Conservation (phyloP, 1,140 invertebrate genomes). For the Leucophenga varia region DNA sequence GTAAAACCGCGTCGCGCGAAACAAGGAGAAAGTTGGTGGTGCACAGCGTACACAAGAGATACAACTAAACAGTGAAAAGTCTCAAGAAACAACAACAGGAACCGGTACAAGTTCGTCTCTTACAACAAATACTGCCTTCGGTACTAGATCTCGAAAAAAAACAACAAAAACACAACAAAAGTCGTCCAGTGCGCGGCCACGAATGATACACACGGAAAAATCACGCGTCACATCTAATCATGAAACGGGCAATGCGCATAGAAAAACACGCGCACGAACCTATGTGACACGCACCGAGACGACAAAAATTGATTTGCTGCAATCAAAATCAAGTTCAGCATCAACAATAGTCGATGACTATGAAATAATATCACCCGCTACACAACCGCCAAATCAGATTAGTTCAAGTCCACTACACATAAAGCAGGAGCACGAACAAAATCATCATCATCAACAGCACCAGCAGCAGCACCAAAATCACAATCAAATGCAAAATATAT, state of each 20-base stretch:
- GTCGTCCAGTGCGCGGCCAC: constrained; percentile 58
- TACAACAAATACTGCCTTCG: neutral
- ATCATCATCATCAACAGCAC: constrained; percentile 24
- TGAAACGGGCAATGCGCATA: constrained; percentile 59
- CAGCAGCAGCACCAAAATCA: constrained; percentile 15
- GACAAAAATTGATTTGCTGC: constrained; percentile 37
- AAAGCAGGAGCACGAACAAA: constrained; percentile 42
- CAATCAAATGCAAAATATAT: constrained; percentile 24
- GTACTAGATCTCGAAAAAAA: neutral
- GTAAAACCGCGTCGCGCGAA: constrained; percentile 1
- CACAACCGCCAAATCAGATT: constrained; percentile 47
- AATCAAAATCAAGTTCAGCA: constrained; percentile 23
- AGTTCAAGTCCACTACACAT: constrained; percentile 51
- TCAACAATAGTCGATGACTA: constrained; percentile 45
- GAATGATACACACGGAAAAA: constrained; percentile 75
- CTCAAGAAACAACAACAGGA: neutral
- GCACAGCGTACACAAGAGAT: constrained; percentile 15
- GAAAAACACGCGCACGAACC: constrained; percentile 59
- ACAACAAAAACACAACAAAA: constrained; percentile 5
- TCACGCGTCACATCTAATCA: constrained; percentile 61
- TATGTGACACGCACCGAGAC: constrained; percentile 57
- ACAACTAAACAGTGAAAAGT: neutral
- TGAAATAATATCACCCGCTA: constrained; percentile 49
- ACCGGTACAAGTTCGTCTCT: constrained; percentile 7
- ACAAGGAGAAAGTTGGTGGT: constrained; percentile 12